These are phyloP conservation scores for Choristoneura fumiferana DNA, from an alignment of 1,140 invertebrate species.

Conservation along the genomic window DNA sequence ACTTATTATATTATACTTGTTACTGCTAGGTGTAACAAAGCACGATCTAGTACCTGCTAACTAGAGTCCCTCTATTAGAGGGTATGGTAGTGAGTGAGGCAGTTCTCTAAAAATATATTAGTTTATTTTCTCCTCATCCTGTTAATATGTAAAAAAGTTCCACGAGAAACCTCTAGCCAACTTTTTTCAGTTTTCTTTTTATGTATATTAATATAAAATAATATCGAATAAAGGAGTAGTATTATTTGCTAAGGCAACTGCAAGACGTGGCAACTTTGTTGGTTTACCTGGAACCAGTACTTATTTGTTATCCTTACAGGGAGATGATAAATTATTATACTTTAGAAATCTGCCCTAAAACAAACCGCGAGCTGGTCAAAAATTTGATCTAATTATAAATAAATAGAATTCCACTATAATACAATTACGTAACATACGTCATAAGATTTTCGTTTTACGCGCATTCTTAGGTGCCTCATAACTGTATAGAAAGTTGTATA, in stretches of 20 bases:
- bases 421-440: constrained; percentile 5
- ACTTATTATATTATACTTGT: constrained; percentile 17
- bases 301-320: too few relatives aligned
- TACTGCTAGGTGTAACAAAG: constrained; percentile 13
- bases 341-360: neutral
- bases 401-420: neutral
- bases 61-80: neutral
- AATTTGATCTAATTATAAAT: neutral
- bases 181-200: too few relatives aligned
- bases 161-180: too few relatives aligned
- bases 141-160: too few relatives aligned
- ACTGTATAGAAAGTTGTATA: constrained; percentile 17
- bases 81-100: neutral
- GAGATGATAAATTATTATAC: too few relatives aligned
- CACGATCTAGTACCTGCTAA: constrained; percentile 16
- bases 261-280: too few relatives aligned
- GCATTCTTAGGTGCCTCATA: constrained; percentile 17
- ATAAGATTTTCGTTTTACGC: constrained; percentile 10
- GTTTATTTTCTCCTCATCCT: too few relatives aligned
- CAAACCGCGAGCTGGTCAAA: constrained; percentile 2
- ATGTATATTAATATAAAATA: too few relatives aligned
- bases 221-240: too few relatives aligned
- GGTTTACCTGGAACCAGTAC: too few relatives aligned
- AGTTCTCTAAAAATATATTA: too few relatives aligned
- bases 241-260: too few relatives aligned